Evolutionary conservation across 2,113 vertebrate species (phyloP).

Genomic region (Neofelis nebulosa): DNA sequence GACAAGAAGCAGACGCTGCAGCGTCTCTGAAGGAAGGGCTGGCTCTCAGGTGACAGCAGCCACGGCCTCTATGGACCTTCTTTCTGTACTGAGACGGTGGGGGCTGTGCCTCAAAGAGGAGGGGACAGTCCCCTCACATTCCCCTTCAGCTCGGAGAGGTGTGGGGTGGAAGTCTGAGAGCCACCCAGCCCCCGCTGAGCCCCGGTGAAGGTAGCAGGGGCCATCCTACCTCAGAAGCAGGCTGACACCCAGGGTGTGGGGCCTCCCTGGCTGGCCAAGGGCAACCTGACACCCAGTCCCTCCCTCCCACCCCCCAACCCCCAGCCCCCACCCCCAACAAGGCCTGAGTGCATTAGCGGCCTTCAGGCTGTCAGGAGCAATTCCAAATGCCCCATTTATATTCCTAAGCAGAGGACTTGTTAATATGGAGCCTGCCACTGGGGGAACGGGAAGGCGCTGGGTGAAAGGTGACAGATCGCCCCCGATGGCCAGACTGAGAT

Average conservation of each 20-base stretch:
- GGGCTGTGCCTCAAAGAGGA: neutral
- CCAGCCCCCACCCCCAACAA: neutral
- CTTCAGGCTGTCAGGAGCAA: slow-evolving; percentile 18
- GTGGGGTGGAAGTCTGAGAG: too few relatives aligned
- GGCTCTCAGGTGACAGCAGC: neutral
- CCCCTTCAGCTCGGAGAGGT: neutral
- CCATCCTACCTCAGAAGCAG: neutral
- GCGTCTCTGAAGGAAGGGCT: neutral
- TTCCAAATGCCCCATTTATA: slow-evolving; percentile 53
- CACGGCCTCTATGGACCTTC: neutral
- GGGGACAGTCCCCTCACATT: fast-evolving
- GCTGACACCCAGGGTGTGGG: neutral
- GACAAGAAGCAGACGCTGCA: neutral
- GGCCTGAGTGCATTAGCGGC: neutral
- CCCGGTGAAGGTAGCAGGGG: neutral
- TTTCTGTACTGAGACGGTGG: neutral
- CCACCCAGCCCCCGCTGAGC: neutral
- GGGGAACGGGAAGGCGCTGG: slow-evolving; percentile 36
- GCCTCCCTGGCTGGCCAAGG: neutral
- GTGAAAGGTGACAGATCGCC: slow-evolving; percentile 53
- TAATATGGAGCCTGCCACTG: slow-evolving; percentile 56
- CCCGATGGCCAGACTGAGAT: neutral
- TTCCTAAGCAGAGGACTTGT: slow-evolving; percentile 64
- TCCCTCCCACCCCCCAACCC: neutral
- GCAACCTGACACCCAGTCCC: neutral